Base-by-base conservation (phyloP, 2,888 invertebrate genomes). In the Alsophila aescularia region DNA sequence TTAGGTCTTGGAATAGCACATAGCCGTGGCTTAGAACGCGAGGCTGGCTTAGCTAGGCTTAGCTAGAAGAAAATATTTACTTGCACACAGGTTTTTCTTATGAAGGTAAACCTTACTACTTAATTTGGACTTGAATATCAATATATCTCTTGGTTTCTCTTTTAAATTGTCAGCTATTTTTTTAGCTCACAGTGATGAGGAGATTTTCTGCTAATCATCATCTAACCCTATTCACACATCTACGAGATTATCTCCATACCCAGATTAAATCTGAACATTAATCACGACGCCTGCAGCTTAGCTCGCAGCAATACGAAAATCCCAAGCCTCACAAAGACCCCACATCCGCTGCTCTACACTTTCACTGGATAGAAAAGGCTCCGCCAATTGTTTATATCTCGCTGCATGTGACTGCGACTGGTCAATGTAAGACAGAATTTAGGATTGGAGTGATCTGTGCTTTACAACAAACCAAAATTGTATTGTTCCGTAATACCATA, bases 291-390 rank as follows among this genome's bases (percentile, higher is more conserved):
- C 55, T 56, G 36, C 36, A 45, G 55, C 41, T 45, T 31, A 35
- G 24, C 41, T 56, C 35, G 41, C 36, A 47, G 55, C 55, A 56
- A 56, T 9, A 27, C 73, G 35, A 36, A 21, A 47, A 24, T 39
- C 48, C 21, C 39, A 47, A 29, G 32, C 58, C 16, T 34, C 24
- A 21, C 39, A 57, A 52, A 56, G 56, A 51, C 62, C 24, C 7
- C 40, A 62, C 59, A 64, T 63, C 67, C 68, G 64, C 53, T 65
- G 50, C 37, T 64, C 59, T 62, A 69, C 73, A 79, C 82, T 83
- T 81, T 83, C 83, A 81, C 83, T 79, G 59, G 58, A 70, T 37
- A 44, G 50, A 49, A 54, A 43, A 54, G 27, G 39, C 55, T 55
- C 35, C 24, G 15, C 60, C 70, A 53, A 73, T 77, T 77, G 76